Evolutionary conservation across 2,797 vertebrate genomes (phyloP).

Genomic region (Leuciscus waleckii): DNA sequence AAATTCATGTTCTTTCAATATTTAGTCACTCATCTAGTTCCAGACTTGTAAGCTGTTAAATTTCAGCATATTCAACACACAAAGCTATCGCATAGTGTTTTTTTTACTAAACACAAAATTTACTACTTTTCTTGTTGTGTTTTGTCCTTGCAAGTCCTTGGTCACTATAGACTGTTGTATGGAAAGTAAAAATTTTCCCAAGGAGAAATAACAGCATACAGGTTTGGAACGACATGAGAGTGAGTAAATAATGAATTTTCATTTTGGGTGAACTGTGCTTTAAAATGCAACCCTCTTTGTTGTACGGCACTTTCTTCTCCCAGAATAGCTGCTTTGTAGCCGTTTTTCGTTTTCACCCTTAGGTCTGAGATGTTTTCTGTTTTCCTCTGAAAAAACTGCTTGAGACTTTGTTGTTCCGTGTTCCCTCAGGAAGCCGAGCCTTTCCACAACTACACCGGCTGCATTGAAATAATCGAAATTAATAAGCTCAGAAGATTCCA

Average conservation of each 20-base stretch:
- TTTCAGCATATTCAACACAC: too few species aligned
- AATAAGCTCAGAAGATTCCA: conserved; percentile 80
- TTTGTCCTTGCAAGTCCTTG: background rate
- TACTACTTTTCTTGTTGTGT: background rate
- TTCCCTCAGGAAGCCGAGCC: conserved; percentile 74
- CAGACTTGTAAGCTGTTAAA: background rate
- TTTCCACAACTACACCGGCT: conserved; percentile 86
- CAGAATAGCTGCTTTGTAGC: conserved; percentile 35
- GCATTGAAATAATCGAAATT: conserved; percentile 84
- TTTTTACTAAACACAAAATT: too few species aligned
- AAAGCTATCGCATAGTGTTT: background rate
- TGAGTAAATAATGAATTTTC: conserved; percentile 40
- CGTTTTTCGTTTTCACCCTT: conserved; percentile 33
- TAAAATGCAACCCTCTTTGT: conserved; percentile 36
- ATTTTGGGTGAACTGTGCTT: conserved; percentile 16
- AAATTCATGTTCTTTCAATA: background rate
- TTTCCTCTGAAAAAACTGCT: conserved; percentile 48
- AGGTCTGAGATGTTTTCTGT: conserved; percentile 38
- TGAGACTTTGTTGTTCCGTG: conserved; percentile 55
- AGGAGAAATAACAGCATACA: background rate
- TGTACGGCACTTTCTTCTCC: conserved; percentile 29
- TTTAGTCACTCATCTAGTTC: background rate
- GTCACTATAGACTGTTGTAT: background rate
- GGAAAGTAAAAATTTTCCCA: background rate
- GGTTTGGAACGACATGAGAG: background rate